Base-by-base conservation (phyloP, 2,113 vertebrate species). In the Gobiocypris rarus region DNA sequence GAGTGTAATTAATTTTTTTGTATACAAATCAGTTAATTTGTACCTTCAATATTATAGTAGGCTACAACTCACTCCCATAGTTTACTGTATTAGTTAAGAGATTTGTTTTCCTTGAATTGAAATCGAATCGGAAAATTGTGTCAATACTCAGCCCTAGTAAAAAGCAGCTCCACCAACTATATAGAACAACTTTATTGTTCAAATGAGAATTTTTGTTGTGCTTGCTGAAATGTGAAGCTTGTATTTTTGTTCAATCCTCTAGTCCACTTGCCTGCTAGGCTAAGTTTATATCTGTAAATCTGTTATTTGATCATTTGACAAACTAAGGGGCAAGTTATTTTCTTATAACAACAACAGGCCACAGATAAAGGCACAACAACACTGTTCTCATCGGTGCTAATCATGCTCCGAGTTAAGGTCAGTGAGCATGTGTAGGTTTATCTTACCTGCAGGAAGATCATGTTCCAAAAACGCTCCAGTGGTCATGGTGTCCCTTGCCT, bases 361-460 rank as follows among this genome's bases (percentile, higher is more conserved):
- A 75, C 14, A 50, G 73, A 75, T 58, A 58, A 9, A 77, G 34
- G 43, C 59, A 24, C 80, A 70, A 26, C 22, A 56, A 56, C 28
- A 11, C 48, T 9, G 48, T 54, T 70, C 45, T 54, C 31, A 4
- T 69, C 19, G 10, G 45, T 70, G 31, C 43, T 24, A 82, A 34
- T 38, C 65, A 31, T 67, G 14, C 78, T 22, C 61, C 4, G 24
- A 52, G 78, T 67, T 80, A n/a, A 82, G 65, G 80, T 82, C 80
- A 82, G 45, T 69, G 80, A 56, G 31, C 80, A 15, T 71, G 48
- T 82, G 61, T 56, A 70, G 80, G 65, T 69, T 70, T 82, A 24
- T 69, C 19, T 82, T 82, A 82, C 80, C 80, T 82, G 63, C 65
- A 70, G 80, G 28, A 9, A 65, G 63, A 70, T 82, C 80, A 56